Evolutionary conservation across 1,140 invertebrate species (phyloP).

Genomic region (Lysiphlebus fabarum): DNA sequence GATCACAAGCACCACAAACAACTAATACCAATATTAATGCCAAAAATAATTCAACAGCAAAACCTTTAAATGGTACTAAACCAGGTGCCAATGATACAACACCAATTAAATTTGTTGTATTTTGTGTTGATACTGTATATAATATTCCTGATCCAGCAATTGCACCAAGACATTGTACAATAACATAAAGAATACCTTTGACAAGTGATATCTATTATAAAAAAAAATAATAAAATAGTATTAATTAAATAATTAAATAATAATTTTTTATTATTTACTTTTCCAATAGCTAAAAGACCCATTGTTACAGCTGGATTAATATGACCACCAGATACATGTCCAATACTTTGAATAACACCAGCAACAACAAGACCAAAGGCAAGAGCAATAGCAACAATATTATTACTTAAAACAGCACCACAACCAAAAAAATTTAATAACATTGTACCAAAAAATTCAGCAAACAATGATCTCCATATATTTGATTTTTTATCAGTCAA

Average conservation of each 20-base stretch:
- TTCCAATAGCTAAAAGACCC: constrained; percentile 74
- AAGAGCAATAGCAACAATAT: constrained; percentile 75
- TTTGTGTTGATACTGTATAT: constrained; percentile 47
- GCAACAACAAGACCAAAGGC: constrained; percentile 85
- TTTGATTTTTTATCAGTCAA: constrained; percentile 61
- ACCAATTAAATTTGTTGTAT: constrained; percentile 44
- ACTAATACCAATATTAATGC: constrained; percentile 85
- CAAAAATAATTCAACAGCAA: constrained; percentile 86
- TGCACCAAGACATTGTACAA: constrained; percentile 81
- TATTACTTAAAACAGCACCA: constrained; percentile 64
- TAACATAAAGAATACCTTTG: constrained; percentile 74
- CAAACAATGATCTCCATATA: constrained; percentile 68
- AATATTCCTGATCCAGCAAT: constrained; percentile 77
- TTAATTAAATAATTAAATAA: not conserved
- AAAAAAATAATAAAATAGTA: not conserved
- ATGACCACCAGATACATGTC: constrained; percentile 86
- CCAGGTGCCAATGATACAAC: constrained; percentile 64
- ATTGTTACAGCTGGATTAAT: constrained; percentile 87
- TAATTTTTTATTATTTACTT: constrained; percentile 55
- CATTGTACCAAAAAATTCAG: constrained; percentile 82
- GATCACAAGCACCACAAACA: constrained; percentile 82
- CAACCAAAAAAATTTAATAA: constrained; percentile 82
- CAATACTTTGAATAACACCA: constrained; percentile 74
- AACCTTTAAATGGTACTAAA: constrained; percentile 69
- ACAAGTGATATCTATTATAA: constrained; percentile 58